A percentile compares a stretch with the other conserved stretches of the same genome.
phyloP scores from a whole-genome alignment of 2,888 invertebrate genomes.

The Crematogaster levior region DNA sequence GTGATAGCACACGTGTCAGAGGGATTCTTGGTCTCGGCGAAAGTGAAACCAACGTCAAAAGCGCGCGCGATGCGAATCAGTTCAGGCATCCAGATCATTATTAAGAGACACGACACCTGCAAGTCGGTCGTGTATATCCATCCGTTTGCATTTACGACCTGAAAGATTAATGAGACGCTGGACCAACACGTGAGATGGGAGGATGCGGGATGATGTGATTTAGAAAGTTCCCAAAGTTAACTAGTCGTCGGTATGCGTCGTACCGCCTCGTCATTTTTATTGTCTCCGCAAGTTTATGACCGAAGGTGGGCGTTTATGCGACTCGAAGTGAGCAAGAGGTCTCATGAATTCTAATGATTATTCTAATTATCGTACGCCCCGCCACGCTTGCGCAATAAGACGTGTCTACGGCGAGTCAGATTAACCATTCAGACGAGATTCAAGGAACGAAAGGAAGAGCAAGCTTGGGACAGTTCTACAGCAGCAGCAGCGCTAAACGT shows the following conservation, averaged over 20 bases:
- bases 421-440: neutral
- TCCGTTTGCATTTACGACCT: neutral
- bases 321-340: neutral
- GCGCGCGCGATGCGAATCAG: slow-evolving; percentile 39
- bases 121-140: slow-evolving; percentile 1
- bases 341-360: neutral
- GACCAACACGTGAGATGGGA: slow-evolving; percentile 43
- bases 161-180: slow-evolving; percentile 66
- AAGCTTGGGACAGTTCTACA: neutral
- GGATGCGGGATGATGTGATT: slow-evolving; percentile 71
- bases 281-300: neutral
- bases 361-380: slow-evolving; percentile 12
- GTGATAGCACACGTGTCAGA: slow-evolving; percentile 54
- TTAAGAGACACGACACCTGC: slow-evolving; percentile 48
- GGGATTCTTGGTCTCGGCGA: slow-evolving; percentile 50
- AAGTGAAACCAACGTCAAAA: slow-evolving; percentile 73
- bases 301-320: neutral
- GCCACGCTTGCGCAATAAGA: neutral
- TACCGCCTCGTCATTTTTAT: slow-evolving; percentile 9
- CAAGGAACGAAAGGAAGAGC: neutral
- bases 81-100: slow-evolving; percentile 6
- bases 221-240: slow-evolving; percentile 79
- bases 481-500: slow-evolving; percentile 13
- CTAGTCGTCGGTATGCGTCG: slow-evolving; percentile 59
- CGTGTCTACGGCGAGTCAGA: neutral